Evolutionary conservation across 2,888 invertebrate species (phyloP), one percentile per base, ranked within the genome.

Genomic region (Odontocolon sp.): DNA sequence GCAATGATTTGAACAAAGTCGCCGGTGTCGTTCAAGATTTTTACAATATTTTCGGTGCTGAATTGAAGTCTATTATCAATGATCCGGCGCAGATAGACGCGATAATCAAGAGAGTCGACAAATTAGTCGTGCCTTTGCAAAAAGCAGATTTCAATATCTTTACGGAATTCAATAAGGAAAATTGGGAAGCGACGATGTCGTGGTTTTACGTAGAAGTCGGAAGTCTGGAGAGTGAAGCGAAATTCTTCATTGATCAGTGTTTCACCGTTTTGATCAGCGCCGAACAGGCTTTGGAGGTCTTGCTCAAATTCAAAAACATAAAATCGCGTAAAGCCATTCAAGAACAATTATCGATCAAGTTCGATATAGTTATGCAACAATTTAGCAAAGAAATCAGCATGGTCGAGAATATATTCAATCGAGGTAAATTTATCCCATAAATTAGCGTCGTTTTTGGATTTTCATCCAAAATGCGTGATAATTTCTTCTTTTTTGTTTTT

Each of bases 71-170:
- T 0, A 95, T 98, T 31, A 95, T 97, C 33, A 95, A 94, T 77
- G 97, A 98, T 87, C 96, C 97, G 0, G 94, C 95, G 6, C 94
- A 96, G 84, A 96, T 98, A 54, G 97, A 98, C 85, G 94, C 95
- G 78, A 95, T 98, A 2, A 92, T 96, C 14, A 94, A 95, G 79
- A 94, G 96, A 73, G 95, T 98, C 0, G 95, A 95, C 83, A 94
- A 94, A 63, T 91, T 98, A 21, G 93, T 97, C 0, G 92, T 93
- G 56, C 96, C 96, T 0, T 93, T 94, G 79, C 72, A 81, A 5
- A 78, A 80, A 38, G 93, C 97, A 0, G 95, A 95, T 86, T 98
- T 97, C 88, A 96, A 98, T 86, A 93, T 97, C 8, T 98, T 96
- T 87, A 92, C 93, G 28, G 94, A 94, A 64, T 94, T 94, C 74